Conservation (phyloP, 2,113 vertebrate genomes). For the Chloebia gouldiae region DNA sequence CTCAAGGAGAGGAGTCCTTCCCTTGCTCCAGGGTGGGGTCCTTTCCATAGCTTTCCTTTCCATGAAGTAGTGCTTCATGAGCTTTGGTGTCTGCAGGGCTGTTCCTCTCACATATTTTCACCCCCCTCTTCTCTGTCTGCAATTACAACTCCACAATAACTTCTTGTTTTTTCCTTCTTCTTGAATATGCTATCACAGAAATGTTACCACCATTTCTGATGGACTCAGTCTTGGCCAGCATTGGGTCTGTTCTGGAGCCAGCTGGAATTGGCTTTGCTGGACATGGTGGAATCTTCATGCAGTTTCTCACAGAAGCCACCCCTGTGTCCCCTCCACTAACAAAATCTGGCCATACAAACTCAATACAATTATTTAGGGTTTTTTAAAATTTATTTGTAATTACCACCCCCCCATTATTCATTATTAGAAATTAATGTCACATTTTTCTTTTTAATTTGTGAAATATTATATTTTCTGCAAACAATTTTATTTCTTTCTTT, state of each 20-base stretch:
- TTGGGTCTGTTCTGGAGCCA: not conserved
- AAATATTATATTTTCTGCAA: not conserved
- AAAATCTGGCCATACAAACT: not conserved
- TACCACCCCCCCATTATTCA: fast-evolving
- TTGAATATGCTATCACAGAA: not conserved
- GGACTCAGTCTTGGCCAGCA: not conserved
- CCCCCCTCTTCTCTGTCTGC: not conserved
- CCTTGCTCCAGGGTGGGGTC: fast-evolving
- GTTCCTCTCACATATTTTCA: not conserved
- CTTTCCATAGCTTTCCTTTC: not conserved
- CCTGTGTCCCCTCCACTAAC: not conserved
- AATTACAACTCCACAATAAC: not conserved
- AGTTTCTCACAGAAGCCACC: not conserved
- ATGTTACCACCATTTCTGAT: fast-evolving
- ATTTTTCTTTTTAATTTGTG: not conserved
- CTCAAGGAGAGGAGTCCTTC: not conserved
- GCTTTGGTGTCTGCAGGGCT: not conserved
- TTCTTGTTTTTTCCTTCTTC: too few species aligned
- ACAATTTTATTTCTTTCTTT: not conserved
- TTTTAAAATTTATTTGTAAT: not conserved
- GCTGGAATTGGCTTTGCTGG: not conserved
- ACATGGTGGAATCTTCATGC: not conserved
- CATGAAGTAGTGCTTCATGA: not conserved
- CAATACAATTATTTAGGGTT: not conserved
- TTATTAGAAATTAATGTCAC: not conserved